Base-by-base conservation (phyloP, 2,113 vertebrate genomes). In the Anseranas semipalmata region DNA sequence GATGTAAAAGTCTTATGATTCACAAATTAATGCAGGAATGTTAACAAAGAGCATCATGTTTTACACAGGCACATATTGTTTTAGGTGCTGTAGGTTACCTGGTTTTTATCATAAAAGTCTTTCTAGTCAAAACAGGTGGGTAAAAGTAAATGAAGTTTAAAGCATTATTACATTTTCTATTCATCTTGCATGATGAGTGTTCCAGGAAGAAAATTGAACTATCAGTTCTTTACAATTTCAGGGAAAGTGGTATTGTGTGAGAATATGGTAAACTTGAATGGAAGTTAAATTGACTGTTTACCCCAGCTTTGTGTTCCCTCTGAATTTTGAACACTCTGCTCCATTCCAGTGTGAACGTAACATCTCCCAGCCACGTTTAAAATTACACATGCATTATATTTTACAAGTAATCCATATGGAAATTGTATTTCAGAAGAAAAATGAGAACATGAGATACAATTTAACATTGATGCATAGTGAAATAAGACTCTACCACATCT, bases 311-410 rank as follows among this genome's bases (percentile, higher is more conserved):
- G 81, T 77, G 84, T 5, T 66, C 59, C 85, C 52, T 9, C 13
- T 15, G 14, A 6, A 32, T 5, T 7, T 33, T 10, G 75, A 74
- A 2, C 4, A 12, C 43, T n/a, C 75, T 46, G 67, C 66, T 60
- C 63, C 7, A 0, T 24, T 43, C 75, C 43, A 10, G 17, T 1
- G 39, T 14, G 75, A 52, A 5, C 5, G 0, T 7, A 50, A 10
- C 83, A 30, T 59, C 70, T 59, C 62, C 58, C 90, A 65, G 75
- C 8, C 19, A 0, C 3, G 4, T 15, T 32, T 32, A 22, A 10
- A 27, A 59, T 25, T 37, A 13, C 55, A 7, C 2, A 25, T 7
- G 12, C 28, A 15, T 17, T 45, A 76, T 56, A 13, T 14, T 66
- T 75, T 13, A 41, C 22, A 43, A 39, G 85, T 10, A 72, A 28